Percentiles rank a stretch among this genome's conserved stretches.
phyloP scores from a whole-genome alignment of 2,888 invertebrate species.

The Rhyacophila evoluta region DNA sequence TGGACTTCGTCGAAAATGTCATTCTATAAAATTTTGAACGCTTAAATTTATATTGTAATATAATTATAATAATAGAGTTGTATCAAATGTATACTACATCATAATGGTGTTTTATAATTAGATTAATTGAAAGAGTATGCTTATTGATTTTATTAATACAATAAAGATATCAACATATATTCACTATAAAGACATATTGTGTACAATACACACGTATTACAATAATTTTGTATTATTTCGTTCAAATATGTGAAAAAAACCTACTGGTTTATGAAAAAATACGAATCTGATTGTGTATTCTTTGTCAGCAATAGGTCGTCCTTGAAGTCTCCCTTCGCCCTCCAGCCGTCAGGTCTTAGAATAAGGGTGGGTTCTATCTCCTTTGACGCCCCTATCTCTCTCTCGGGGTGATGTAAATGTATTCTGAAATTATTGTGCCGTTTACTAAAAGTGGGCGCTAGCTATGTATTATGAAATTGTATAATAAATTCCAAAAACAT shows the following conservation, averaged over 20 bases:
- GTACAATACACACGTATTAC: too few species aligned
- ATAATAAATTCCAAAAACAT: neutral
- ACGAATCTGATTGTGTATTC: constrained; percentile 15
- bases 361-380: neutral
- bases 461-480: neutral
- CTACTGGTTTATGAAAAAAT: neutral
- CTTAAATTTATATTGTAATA: too few species aligned
- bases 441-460: neutral
- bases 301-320: neutral
- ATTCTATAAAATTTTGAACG: too few species aligned
- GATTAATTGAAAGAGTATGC: too few species aligned
- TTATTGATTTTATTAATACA: too few species aligned
- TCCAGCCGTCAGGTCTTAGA: neutral
- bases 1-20: too few species aligned
- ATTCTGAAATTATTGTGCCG: neutral
- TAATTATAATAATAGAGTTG: too few species aligned
- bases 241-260: neutral
- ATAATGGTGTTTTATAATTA: too few species aligned
- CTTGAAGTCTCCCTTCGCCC: neutral
- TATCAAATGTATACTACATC: too few species aligned
- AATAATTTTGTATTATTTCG: neutral
- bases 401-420: neutral
- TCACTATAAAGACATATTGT: neutral
- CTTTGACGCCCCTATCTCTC: neutral
- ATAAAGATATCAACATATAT: neutral